Percentiles rank a stretch among this genome's conserved stretches.
Conservation (phyloP, 2,113 vertebrate genomes). For the Capreolus pygargus region DNA sequence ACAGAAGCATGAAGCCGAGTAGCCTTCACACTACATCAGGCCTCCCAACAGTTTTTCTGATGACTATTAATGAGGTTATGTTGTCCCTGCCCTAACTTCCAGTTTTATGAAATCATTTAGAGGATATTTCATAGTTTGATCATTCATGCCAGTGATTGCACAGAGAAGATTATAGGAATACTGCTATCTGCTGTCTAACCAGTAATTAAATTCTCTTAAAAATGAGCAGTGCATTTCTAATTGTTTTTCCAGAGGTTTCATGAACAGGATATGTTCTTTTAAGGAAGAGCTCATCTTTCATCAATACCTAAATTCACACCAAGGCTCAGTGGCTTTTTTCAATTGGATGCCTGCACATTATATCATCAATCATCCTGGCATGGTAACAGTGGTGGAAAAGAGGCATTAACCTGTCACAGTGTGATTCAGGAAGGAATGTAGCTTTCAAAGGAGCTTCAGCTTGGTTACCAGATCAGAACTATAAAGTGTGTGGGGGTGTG, state of each 20-base stretch:
- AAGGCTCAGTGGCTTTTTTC: slow-evolving; percentile 37
- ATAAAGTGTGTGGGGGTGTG: background rate
- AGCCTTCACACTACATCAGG: background rate
- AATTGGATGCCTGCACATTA: background rate
- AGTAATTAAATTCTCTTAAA: slow-evolving; percentile 66
- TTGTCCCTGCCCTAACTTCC: background rate
- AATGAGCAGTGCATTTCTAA: slow-evolving; percentile 62
- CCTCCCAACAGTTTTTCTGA: background rate
- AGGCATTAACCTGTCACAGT: slow-evolving; percentile 50
- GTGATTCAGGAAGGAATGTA: slow-evolving; percentile 48
- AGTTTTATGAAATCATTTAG: background rate
- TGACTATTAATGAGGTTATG: background rate
- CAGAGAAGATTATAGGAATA: slow-evolving; percentile 12
- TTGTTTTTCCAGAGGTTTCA: slow-evolving; percentile 43
- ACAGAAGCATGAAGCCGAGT: background rate
- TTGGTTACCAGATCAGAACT: background rate
- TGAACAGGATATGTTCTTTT: slow-evolving; percentile 44
- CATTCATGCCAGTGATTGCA: background rate
- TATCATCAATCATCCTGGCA: slow-evolving; percentile 30
- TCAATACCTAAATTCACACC: slow-evolving; percentile 12
- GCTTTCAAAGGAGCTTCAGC: slow-evolving; percentile 4
- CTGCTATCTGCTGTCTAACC: background rate
- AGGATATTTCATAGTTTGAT: background rate
- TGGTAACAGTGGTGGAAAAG: background rate
- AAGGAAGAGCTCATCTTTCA: slow-evolving; percentile 51